A percentile compares a stretch with the other conserved stretches of the same genome.
These are phyloP conservation scores for Sipha maydis DNA, from an alignment of 2,888 invertebrate genomes.

Conservation along the genomic window DNA sequence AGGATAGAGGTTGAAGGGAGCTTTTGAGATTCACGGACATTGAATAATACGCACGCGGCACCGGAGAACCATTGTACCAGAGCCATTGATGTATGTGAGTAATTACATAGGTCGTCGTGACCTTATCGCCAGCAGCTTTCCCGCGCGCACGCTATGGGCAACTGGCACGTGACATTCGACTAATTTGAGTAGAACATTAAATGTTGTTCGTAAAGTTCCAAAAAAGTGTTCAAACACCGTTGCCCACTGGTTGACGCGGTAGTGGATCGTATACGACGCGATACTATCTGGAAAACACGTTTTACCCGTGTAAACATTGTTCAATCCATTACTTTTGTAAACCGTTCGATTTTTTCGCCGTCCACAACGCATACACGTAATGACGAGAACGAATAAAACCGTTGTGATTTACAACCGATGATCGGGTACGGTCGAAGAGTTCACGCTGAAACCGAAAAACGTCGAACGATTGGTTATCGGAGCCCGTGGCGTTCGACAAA, in stretches of 20 bases:
- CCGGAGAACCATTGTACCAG: slow-evolving; percentile 15
- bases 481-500: too few relatives aligned
- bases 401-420: too few relatives aligned
- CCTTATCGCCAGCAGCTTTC: slow-evolving; percentile 34
- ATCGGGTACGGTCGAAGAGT: too few relatives aligned
- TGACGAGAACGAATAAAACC: too few relatives aligned
- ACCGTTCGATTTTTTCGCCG: too few relatives aligned
- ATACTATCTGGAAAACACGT: background rate
- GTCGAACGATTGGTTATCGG: too few relatives aligned
- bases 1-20: background rate
- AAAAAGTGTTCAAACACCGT: too few relatives aligned
- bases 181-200: background rate
- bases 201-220: background rate
- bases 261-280: too few relatives aligned
- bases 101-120: slow-evolving; percentile 34
- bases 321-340: too few relatives aligned
- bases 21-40: slow-evolving; percentile 30
- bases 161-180: slow-evolving; percentile 6
- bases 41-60: slow-evolving; percentile 37
- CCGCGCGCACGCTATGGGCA: background rate
- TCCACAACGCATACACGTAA: too few relatives aligned
- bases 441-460: too few relatives aligned
- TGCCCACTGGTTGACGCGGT: too few relatives aligned
- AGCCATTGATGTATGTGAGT: slow-evolving; percentile 45
- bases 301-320: background rate